phyloP scores from a whole-genome alignment of 2,888 invertebrate genomes.

The Criorhina ranunculi region DNA sequence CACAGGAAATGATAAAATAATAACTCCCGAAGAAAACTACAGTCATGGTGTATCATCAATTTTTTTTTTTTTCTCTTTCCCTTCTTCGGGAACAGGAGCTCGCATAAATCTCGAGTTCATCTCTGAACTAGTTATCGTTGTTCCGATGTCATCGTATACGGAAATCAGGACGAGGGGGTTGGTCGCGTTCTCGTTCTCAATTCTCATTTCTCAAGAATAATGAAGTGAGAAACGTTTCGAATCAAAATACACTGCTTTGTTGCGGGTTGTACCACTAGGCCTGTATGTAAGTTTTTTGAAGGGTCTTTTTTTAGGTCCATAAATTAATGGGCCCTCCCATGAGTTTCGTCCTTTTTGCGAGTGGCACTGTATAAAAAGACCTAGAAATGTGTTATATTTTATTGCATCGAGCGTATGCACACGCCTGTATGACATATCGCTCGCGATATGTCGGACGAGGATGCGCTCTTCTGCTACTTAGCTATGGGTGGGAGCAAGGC shows the following conservation, averaged over 20 bases:
- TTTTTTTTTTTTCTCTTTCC: constrained; percentile 33
- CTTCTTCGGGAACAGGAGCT: constrained; percentile 22
- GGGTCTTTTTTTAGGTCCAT: constrained; percentile 70
- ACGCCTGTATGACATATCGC: constrained; percentile 70
- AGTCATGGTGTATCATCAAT: constrained; percentile 69
- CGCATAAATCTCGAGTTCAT: constrained; percentile 69
- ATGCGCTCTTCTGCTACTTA: constrained; percentile 47
- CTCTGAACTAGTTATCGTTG: constrained; percentile 67
- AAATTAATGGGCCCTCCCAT: constrained; percentile 67
- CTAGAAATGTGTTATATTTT: constrained; percentile 71
- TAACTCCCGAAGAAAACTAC: constrained; percentile 69
- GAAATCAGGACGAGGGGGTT: constrained; percentile 48
- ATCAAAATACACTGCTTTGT: constrained; percentile 66
- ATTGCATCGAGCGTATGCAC: constrained; percentile 75
- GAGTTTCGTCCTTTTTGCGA: constrained; percentile 33
- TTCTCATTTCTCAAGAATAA: constrained; percentile 65
- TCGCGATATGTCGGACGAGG: constrained; percentile 33
- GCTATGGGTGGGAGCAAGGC: constrained; percentile 41
- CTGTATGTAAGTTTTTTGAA: constrained; percentile 38
- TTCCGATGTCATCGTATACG: constrained; percentile 64
- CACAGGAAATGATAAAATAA: constrained; percentile 76
- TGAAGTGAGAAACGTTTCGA: constrained; percentile 77
- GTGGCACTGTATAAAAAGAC: constrained; percentile 47
- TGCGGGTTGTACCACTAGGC: constrained; percentile 57
- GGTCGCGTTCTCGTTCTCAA: constrained; percentile 28